Evolutionary conservation across 2,797 vertebrate species (phyloP).

Genomic region (Macropodus opercularis): DNA sequence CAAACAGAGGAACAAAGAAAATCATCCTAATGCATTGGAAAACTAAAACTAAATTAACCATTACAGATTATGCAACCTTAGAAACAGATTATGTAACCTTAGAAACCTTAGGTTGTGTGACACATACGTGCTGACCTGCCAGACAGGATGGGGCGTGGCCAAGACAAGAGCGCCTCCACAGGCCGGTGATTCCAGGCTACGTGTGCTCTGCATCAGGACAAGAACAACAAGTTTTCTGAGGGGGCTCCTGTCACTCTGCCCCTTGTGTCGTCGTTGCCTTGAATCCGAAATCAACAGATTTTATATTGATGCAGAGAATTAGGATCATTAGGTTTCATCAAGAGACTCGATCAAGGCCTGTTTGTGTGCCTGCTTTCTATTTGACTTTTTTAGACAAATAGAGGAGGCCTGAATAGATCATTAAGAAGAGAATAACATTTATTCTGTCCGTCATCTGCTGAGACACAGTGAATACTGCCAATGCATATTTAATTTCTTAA

Average conservation of each 20-base stretch:
- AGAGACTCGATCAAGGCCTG: conserved; percentile 38
- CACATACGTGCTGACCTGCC: too few relatives aligned
- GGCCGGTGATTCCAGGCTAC: too few relatives aligned
- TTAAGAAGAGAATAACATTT: conserved; percentile 61
- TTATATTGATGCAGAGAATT: conserved; percentile 56
- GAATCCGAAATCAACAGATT: conserved; percentile 50
- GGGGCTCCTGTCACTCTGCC: conserved; percentile 16
- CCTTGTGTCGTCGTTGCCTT: conserved; percentile 39
- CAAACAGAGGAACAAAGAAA: too few relatives aligned
- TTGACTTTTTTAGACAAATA: conserved; percentile 28
- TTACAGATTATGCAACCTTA: too few relatives aligned
- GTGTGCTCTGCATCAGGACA: too few relatives aligned
- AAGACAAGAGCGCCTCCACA: too few relatives aligned
- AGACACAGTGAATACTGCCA: conserved; percentile 55
- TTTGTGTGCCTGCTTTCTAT: conserved; percentile 39
- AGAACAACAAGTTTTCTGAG: too few relatives aligned
- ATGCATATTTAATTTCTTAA: conserved; percentile 66
- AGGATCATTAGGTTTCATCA: conserved; percentile 69
- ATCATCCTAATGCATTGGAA: too few relatives aligned
- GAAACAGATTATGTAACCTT: too few relatives aligned
- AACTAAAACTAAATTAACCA: too few relatives aligned
- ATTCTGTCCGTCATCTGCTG: conserved; percentile 62
- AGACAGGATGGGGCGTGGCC: too few relatives aligned
- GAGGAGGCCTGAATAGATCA: conserved; percentile 47
- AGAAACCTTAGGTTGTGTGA: too few relatives aligned